Base-by-base conservation (phyloP, 1,140 invertebrate genomes). In the Dryas iulia region DNA sequence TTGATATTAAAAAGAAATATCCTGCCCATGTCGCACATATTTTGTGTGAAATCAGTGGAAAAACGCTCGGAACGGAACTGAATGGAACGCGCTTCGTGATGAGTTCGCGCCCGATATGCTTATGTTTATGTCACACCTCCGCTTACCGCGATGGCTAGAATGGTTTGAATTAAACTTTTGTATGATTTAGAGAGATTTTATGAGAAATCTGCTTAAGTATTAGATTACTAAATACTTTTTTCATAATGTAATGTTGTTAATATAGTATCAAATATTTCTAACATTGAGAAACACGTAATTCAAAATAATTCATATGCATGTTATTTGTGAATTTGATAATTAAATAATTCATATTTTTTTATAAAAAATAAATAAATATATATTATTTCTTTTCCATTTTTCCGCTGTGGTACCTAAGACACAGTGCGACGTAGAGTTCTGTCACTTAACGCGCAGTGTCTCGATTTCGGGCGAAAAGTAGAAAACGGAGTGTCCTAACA, bases 11-110 rank as follows among this genome's bases (percentile, higher is more conserved):
- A 26, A 56, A 65, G 7, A 64, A 56, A 26, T n/a, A 23, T n/a
- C 5, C 14, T 25, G 25, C 24, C 39, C 7, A 21, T 10, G n/a
- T 62, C 59, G 14, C 24, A 53, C 26, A 47, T 47, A 30, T 62
- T 62, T 53, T 25, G 54, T 52, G 47, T 61, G 30, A 68, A 68
- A 68, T 57, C 28, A 47, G 47, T 60, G 66, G 28, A 53, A 68
- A 68, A 68, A 66, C 54, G 54, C 30, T 52, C 64, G 52, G 33
- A 66, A 28, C 33, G 64, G 64, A 66, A 66, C 33, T 59, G 64
- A 59, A 31, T 58, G 31, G 47, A 57, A 60, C 59, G 59, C 59
- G 61, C 39, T 35, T 24, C 35, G 31, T 61, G 54, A 58, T 58
- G 61, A 47, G 30, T 52, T 64, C 67, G n/a, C 67, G 60, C 67